Base-by-base conservation (phyloP, 2,113 vertebrate genomes). In the Isichthys henryi region DNA sequence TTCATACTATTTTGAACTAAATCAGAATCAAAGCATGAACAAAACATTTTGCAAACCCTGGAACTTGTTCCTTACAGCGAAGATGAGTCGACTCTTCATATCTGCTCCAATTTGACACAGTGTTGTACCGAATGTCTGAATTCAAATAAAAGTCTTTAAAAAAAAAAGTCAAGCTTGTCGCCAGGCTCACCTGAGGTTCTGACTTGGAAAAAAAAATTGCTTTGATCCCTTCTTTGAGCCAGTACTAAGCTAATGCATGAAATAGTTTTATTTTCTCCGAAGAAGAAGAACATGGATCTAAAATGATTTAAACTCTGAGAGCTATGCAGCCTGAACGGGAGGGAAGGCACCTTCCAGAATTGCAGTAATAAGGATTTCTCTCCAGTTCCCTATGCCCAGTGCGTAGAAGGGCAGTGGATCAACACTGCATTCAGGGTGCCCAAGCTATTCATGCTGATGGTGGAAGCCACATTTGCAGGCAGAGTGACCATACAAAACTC, bases 11-110 rank as follows among this genome's bases (percentile, higher is more conserved):
- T 86, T 82, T 53, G 35, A 31, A 52, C 49, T 82, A 13, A 53
- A 13, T 39, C 74, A 43, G 74, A 89, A 89, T 82, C 88, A 89
- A 87, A 56, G 85, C 48, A 82, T 19, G 77, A 89, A 89, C 85
- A 87, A 89, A 89, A 35, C 46, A 80, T 80, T 74, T 31, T 58
- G 77, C 27, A 74, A 39, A 83, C 77, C n/a, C 49, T 83, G 50
- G 74, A 80, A 83, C 31, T 21, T 89, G 74, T 83, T 53, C 74
- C 27, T 83, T 50, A 56, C 88, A 89, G 66, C 48, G 23, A 89
- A 83, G 49, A 53, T 82, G 46, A 49, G 66, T 88, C 45, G 66
- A 66, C 49, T 82, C 74, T 56, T 83, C 88, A 82, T 48, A 77
- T 88, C 66, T 53, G 10, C 49, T 56, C 70, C 17, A n/a, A 56